These are phyloP conservation scores for Myrmophylax atrothorax DNA, from an alignment of 2,113 vertebrate genomes.

Conservation along the genomic window DNA sequence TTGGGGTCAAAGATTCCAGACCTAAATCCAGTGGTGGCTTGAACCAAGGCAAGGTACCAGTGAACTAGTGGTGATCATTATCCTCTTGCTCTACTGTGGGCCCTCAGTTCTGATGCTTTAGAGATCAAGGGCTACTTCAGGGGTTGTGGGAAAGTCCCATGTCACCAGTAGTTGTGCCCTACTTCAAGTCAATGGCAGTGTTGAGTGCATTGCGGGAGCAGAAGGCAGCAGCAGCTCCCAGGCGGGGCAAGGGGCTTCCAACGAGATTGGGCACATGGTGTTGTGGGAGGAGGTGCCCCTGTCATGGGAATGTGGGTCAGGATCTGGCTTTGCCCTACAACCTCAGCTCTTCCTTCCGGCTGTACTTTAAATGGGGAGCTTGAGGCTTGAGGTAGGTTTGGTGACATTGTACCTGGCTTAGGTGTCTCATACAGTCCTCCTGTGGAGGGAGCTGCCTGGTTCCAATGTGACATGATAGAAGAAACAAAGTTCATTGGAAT, in stretches of 20 bases:
- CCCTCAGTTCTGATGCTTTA: not conserved
- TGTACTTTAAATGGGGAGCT: not conserved
- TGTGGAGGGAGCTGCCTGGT: not conserved
- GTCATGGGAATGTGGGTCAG: not conserved
- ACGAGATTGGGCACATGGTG: accelerated
- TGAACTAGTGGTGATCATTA: not conserved
- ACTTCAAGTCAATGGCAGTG: not conserved
- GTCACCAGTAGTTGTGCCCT: not conserved
- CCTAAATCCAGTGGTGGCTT: not conserved
- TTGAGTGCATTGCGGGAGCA: not conserved
- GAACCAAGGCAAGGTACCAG: not conserved
- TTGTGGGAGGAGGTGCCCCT: not conserved
- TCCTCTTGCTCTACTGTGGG: not conserved
- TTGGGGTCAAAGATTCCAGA: not conserved
- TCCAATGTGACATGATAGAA: not conserved
- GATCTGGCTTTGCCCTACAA: not conserved
- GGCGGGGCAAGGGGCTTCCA: not conserved
- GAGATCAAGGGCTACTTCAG: not conserved
- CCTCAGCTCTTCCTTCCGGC: not conserved
- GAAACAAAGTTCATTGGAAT: not conserved
- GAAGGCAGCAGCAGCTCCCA: not conserved
- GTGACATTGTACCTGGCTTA: not conserved
- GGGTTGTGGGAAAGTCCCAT: not conserved
- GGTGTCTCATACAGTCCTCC: not conserved
- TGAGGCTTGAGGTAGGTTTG: not conserved